Conservation (phyloP, 1,140 invertebrate species). For the Neotoxoptera formosana region DNA sequence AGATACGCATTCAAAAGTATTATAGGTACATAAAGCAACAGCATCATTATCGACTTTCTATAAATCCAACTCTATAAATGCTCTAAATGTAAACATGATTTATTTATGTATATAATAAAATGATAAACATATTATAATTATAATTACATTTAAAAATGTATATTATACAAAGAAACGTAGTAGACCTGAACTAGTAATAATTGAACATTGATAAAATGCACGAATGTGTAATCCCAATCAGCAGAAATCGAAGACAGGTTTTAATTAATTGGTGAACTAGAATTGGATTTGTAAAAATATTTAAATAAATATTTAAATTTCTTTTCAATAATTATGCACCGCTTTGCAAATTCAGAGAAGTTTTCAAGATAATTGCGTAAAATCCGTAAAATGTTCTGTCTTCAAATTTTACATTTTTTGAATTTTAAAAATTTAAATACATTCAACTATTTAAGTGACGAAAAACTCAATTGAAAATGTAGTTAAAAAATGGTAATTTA, state of each 20-base stretch:
- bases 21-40: neutral
- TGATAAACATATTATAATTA: neutral
- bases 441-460: too few relatives aligned
- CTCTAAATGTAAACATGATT: neutral
- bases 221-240: neutral
- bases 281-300: neutral
- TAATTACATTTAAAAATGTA: neutral
- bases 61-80: neutral
- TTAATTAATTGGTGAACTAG: neutral
- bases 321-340: neutral
- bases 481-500: neutral
- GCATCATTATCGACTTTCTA: neutral
- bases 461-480: too few relatives aligned
- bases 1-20: neutral
- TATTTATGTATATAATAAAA: too few relatives aligned
- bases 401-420: too few relatives aligned
- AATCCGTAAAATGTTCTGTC: neutral
- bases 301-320: neutral
- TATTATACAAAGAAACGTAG: neutral
- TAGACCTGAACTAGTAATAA: neutral
- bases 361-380: neutral
- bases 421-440: too few relatives aligned
- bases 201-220: neutral
- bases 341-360: neutral
- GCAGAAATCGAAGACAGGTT: neutral